These are phyloP conservation scores for Nicator chloris DNA, from an alignment of 2,113 vertebrate genomes.

Conservation along the genomic window DNA sequence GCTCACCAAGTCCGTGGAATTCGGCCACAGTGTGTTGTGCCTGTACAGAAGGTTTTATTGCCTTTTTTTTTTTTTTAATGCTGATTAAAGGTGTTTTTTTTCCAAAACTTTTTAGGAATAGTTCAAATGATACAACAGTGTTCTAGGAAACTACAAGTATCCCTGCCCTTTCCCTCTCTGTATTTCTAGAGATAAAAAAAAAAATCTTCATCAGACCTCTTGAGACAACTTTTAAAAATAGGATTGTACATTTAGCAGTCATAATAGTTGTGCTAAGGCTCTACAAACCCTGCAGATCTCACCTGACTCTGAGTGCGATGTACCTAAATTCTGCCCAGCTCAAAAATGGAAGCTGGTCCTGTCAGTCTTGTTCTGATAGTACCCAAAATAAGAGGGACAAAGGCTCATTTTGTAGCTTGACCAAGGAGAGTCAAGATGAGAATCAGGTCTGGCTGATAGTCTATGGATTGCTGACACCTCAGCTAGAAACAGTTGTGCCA, in stretches of 20 bases:
- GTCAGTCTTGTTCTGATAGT: not conserved
- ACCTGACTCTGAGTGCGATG: not conserved
- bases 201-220: not conserved
- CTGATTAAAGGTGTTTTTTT: not conserved
- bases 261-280: no score
- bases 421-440: not conserved
- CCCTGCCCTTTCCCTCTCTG: not conserved
- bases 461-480: not conserved
- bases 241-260: no score
- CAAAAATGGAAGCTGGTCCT: not conserved
- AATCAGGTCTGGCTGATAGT: not conserved
- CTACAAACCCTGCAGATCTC: not conserved
- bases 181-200: not conserved
- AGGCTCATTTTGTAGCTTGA: not conserved
- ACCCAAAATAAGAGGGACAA: not conserved
- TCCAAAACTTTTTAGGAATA: not conserved
- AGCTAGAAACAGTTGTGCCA: not conserved
- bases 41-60: not conserved
- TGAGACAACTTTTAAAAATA: no score
- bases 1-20: not conserved
- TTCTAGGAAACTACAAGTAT: not conserved
- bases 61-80: not conserved
- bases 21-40: fast-evolving
- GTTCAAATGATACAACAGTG: not conserved
- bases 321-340: not conserved